Conservation (phyloP, 2,888 invertebrate species). For the Yponomeuta evonymella region DNA sequence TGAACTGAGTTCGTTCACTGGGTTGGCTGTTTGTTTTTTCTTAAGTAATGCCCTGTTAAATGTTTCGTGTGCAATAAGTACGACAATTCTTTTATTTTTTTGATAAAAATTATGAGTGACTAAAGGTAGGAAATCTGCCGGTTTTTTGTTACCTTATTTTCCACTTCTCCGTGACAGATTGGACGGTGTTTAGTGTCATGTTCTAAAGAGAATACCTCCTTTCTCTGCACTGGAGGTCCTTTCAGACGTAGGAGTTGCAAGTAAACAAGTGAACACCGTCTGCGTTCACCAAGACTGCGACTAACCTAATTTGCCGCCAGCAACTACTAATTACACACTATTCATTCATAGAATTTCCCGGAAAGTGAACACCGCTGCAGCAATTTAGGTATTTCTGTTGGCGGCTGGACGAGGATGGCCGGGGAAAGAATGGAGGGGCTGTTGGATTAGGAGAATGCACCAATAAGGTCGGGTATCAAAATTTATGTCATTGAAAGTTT, state of each 20-base stretch:
- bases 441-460: neutral
- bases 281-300: neutral
- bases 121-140: no score
- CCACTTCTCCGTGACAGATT: neutral
- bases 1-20: no score
- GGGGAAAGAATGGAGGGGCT: no score
- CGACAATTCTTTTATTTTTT: no score
- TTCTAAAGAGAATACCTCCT: neutral
- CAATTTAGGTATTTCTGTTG: no score
- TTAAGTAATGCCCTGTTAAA: no score
- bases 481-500: no score
- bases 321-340: slow-evolving; percentile 1
- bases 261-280: neutral
- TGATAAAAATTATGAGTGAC: no score
- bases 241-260: neutral
- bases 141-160: neutral
- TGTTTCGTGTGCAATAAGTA: no score
- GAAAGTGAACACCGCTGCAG: neutral
- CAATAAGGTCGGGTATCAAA: no score
- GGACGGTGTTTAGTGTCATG: neutral
- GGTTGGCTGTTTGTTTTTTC: no score
- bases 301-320: neutral
- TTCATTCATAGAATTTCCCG: neutral
- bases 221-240: neutral
- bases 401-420: no score